Evolutionary conservation across 2,113 vertebrate species (phyloP).

Genomic region (Chaetura pelagica): DNA sequence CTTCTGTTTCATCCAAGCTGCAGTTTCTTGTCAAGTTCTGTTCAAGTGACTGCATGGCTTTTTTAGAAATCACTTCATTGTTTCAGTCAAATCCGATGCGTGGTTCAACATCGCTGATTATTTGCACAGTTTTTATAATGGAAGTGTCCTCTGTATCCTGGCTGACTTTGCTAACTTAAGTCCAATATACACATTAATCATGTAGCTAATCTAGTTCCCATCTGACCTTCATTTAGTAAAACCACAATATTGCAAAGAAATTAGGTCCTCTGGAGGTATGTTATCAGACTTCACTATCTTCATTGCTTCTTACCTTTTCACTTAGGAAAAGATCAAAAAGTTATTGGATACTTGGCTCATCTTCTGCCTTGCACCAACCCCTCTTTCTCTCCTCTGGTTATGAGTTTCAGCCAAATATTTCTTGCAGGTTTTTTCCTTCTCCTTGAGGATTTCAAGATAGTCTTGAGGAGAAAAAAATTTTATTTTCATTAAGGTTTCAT

Average conservation of each 20-base stretch:
- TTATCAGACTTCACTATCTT: slow-evolving; percentile 50
- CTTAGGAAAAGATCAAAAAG: slow-evolving; percentile 2
- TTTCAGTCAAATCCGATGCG: not conserved
- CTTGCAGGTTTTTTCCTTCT: not conserved
- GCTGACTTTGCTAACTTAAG: slow-evolving; percentile 9
- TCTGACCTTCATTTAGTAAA: slow-evolving; percentile 59
- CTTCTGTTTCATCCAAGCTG: not conserved
- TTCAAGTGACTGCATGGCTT: not conserved
- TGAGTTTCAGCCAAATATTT: not conserved
- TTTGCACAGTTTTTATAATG: not conserved
- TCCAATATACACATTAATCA: slow-evolving; percentile 47
- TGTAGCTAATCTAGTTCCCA: slow-evolving; percentile 33
- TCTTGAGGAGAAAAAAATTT: not conserved
- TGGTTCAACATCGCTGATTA: slow-evolving; percentile 2
- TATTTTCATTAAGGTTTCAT: not conserved
- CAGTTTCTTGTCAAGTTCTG: not conserved
- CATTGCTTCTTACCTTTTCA: not conserved
- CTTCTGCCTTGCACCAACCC: not conserved
- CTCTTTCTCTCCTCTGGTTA: not conserved
- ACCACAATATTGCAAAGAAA: slow-evolving; percentile 20
- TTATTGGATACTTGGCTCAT: not conserved
- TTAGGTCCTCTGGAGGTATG: not conserved
- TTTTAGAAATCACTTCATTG: not conserved
- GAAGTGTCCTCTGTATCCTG: not conserved
- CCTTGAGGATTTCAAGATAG: not conserved